Percentiles rank a stretch among this genome's conserved stretches.
Conservation (phyloP, 2,113 vertebrate genomes). For the Rhynchopsitta pachyrhyncha region DNA sequence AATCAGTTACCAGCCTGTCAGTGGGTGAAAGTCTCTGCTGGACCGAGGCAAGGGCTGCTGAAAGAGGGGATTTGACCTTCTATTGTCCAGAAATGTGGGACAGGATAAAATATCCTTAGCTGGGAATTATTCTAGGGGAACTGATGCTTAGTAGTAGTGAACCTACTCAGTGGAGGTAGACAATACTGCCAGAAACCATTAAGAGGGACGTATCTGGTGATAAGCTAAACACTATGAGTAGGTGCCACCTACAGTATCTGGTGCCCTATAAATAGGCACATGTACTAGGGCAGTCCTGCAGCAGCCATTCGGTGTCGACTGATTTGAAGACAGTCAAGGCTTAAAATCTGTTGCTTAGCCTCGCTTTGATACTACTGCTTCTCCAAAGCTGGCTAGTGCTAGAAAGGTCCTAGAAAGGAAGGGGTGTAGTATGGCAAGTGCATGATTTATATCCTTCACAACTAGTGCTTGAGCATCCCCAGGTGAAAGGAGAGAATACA, state of each 20-base stretch:
- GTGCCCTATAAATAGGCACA: background rate
- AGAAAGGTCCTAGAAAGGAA: background rate
- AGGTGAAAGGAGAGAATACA: background rate
- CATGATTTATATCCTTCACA: background rate
- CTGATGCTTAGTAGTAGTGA: background rate
- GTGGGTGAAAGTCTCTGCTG: background rate
- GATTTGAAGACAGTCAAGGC: background rate
- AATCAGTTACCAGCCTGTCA: background rate
- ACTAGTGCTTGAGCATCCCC: background rate
- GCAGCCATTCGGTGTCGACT: background rate
- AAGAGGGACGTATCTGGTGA: background rate
- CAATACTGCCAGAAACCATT: background rate
- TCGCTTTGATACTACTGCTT: background rate
- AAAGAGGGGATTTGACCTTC: background rate
- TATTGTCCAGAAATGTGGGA: background rate
- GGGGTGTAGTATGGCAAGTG: background rate
- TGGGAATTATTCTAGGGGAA: background rate
- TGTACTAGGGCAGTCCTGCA: background rate
- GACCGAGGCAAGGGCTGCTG: background rate
- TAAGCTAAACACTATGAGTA: background rate
- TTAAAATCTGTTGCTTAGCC: background rate
- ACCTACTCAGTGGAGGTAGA: background rate
- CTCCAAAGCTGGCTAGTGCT: background rate
- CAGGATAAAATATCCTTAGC: background rate
- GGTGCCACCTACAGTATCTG: background rate